phyloP scores from a whole-genome alignment of 2,888 invertebrate genomes.

The Dynastes tityus region DNA sequence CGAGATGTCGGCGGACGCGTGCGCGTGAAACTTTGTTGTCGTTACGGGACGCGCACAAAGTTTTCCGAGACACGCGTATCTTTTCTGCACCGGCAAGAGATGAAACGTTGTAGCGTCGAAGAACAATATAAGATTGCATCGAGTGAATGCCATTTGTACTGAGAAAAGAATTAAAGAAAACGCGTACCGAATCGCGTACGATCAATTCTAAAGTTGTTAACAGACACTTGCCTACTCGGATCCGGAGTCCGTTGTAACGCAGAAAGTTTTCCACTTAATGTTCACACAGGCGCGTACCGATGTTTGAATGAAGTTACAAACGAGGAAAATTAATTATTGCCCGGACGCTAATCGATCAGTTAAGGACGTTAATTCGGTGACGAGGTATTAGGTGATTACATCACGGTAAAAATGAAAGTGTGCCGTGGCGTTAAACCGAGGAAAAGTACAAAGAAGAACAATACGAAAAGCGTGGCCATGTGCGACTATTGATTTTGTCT shows the following conservation, averaged over 20 bases:
- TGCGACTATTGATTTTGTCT: slow-evolving; percentile 62
- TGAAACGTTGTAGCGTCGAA: slow-evolving; percentile 26
- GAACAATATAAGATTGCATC: slow-evolving; percentile 30
- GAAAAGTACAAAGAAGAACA: slow-evolving; percentile 53
- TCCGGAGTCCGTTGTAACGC: slow-evolving; percentile 18
- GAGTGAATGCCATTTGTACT: background rate
- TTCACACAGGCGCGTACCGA: slow-evolving; percentile 28
- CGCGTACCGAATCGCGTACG: slow-evolving; percentile 10
- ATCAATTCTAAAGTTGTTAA: slow-evolving; percentile 6
- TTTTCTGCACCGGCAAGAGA: slow-evolving; percentile 30
- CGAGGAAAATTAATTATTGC: slow-evolving; percentile 15
- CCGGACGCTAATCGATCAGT: slow-evolving; percentile 21
- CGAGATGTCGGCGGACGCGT: slow-evolving; percentile 52
- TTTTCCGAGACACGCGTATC: slow-evolving; percentile 40
- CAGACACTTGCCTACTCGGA: slow-evolving; percentile 5
- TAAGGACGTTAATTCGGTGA: background rate
- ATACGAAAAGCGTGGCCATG: slow-evolving; percentile 52
- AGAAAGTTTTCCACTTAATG: slow-evolving; percentile 40
- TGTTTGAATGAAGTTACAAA: slow-evolving; percentile 27
- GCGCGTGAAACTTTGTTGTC: slow-evolving; percentile 52
- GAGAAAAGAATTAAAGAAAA: slow-evolving; percentile 16
- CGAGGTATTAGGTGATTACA: background rate
- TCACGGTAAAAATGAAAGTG: slow-evolving; percentile 47
- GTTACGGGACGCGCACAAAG: slow-evolving; percentile 41
- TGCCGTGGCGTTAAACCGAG: slow-evolving; percentile 37